Base-by-base conservation (phyloP, 1,140 invertebrate genomes). In the Ceratosolen fusciceps region DNA sequence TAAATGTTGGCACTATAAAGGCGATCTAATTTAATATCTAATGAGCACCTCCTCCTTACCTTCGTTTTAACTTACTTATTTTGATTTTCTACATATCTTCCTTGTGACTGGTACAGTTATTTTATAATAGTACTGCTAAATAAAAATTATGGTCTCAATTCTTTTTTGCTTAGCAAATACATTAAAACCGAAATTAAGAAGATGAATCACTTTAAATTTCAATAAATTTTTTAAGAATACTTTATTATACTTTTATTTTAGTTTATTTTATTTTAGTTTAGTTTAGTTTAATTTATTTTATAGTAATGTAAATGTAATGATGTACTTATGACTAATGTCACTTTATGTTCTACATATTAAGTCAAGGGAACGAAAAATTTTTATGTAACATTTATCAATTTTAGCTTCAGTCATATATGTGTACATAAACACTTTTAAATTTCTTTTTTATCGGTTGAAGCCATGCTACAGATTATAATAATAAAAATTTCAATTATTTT, bases 1-100 rank as follows among this genome's bases (percentile, higher is more conserved):
- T 56, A 52, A 74, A 37, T 74, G 12, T 68, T 79, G 77, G 77
- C 77, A 74, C 60, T 74, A 68, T 74, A 49, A 74, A 34, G 31
- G 47, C 62, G 77, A 79, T 71, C 77, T 62, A 71, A 49, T 79
- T 74, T 68, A 68, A 67, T 37, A 65, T 47, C 58, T 56, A 60
- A 79, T 34, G 47, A 74, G 47, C 24, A 34, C 4, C 54, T 71
- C 4, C 54, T 71, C 29, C n/a, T 65, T 73, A 29, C n/a, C 39
- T 26, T 39, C 24, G n/a, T 52, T 47, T 62, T 43, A 56, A 31
- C 5, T 1, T 34, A 19, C 14, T 29, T 65, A 60, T 34, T 49
- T 4, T 21, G 7, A 75, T 29, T 65, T 71, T 74, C 52, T 3
- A 58, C 24, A 7, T 21, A 34, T 73, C 31, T n/a, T 37, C 26